Percentiles rank a stretch among this genome's conserved stretches.
phyloP scores from a whole-genome alignment of 2,113 vertebrate species.

The Mastomys natalensis region DNA sequence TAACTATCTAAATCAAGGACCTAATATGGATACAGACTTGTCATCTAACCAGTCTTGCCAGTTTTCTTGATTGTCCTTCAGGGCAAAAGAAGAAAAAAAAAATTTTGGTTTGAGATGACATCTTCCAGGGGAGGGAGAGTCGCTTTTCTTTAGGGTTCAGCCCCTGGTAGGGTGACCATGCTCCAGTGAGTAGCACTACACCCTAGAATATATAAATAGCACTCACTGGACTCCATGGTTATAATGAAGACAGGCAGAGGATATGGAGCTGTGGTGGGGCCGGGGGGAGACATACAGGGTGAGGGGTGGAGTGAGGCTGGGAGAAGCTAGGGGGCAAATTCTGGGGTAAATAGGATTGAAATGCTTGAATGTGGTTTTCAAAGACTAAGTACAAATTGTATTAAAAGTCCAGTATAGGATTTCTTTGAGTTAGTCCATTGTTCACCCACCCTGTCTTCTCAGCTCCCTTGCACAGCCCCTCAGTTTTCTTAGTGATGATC shows the following conservation, averaged over 20 bases:
- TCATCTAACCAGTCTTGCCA: neutral
- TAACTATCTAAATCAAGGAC: conserved; percentile 17
- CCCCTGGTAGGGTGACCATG: neutral
- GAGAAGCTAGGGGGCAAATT: neutral
- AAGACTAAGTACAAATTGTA: neutral
- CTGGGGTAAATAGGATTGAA: neutral
- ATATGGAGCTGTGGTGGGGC: neutral
- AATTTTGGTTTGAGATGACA: neutral
- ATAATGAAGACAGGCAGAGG: too few relatives aligned
- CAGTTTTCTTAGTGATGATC: neutral
- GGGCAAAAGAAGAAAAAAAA: neutral
- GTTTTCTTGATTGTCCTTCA: neutral
- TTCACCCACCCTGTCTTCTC: neutral
- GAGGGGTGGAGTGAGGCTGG: neutral
- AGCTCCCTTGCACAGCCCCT: neutral
- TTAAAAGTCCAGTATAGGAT: neutral
- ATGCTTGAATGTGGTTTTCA: neutral
- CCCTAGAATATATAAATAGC: neutral
- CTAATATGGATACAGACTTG: neutral
- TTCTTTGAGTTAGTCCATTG: neutral
- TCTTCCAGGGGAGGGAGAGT: neutral
- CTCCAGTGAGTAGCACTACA: too few relatives aligned
- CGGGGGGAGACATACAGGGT: too few relatives aligned
- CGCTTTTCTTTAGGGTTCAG: neutral
- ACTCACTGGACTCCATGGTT: neutral